A percentile compares a stretch with the other conserved stretches of the same genome.
phyloP scores from a whole-genome alignment of 2,113 vertebrate genomes.

The Sitta europaea region DNA sequence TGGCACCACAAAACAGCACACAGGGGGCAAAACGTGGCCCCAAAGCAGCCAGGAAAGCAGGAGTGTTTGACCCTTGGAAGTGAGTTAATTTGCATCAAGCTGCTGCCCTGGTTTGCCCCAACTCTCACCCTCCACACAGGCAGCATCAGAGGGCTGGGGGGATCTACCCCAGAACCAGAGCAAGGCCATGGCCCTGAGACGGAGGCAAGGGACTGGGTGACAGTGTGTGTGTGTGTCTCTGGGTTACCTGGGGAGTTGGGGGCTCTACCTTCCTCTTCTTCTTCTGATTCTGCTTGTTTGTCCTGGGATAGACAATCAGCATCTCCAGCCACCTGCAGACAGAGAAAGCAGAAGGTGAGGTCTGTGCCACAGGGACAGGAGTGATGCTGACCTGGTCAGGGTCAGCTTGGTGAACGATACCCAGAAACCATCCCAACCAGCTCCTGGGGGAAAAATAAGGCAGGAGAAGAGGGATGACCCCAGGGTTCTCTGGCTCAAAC shows the following conservation, averaged over 20 bases:
- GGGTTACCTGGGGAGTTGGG: slow-evolving; percentile 88
- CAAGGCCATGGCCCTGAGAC: background rate
- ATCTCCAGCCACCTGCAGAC: slow-evolving; percentile 89
- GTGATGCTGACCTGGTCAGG: background rate
- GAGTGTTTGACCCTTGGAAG: background rate
- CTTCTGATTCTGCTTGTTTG: slow-evolving; percentile 98
- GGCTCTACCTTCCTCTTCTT: slow-evolving; percentile 98
- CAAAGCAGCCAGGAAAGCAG: background rate
- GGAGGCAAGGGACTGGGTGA: background rate
- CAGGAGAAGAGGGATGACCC: background rate
- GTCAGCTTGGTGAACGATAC: background rate
- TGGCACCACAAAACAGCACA: background rate
- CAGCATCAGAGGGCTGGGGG: background rate
- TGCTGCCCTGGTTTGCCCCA: background rate
- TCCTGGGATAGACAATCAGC: slow-evolving; percentile 89
- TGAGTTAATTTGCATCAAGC: rapidly evolving
- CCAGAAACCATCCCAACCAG: background rate
- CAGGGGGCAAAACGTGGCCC: rapidly evolving
- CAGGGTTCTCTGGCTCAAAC: background rate
- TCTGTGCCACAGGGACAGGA: background rate
- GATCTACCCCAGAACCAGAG: background rate
- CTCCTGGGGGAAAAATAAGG: background rate
- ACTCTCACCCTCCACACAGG: background rate
- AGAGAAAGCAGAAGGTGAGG: background rate
- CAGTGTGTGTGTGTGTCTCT: too few relatives aligned